Conservation (phyloP, 2,888 invertebrate genomes). For the Clitarchus hookeri region DNA sequence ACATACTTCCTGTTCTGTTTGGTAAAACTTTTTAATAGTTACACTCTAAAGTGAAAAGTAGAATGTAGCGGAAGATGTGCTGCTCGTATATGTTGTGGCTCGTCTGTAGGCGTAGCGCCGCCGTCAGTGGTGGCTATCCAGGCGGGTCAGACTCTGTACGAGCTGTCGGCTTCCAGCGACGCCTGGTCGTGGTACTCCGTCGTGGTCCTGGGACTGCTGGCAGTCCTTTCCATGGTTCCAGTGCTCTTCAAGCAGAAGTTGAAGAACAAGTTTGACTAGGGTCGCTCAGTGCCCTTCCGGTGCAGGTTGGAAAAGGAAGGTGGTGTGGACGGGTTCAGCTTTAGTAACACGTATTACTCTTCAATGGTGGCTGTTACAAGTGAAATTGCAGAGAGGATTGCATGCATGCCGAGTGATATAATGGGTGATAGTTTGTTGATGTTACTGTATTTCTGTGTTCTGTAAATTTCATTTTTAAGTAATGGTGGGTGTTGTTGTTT, state of each 20-base stretch:
- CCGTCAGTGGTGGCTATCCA: constrained; percentile 98
- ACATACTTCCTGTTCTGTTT: too few species aligned
- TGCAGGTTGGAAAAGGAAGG: not conserved
- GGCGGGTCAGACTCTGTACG: constrained; percentile 94
- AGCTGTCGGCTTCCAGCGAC: constrained; percentile 85
- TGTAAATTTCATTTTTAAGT: too few species aligned
- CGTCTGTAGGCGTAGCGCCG: constrained; percentile 80
- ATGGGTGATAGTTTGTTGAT: not conserved
- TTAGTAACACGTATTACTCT: not conserved
- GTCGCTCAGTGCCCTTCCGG: not conserved
- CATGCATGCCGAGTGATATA: not conserved
- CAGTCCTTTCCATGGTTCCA: constrained; percentile 83
- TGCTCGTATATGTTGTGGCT: not conserved
- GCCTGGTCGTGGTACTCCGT: constrained; percentile 90
- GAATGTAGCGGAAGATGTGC: too few species aligned
- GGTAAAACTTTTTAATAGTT: too few species aligned
- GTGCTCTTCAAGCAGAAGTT: constrained; percentile 83
- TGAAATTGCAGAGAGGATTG: not conserved
- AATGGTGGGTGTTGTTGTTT: too few species aligned
- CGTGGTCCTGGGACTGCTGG: constrained; percentile 75
- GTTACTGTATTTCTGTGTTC: too few species aligned
- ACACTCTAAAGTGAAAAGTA: too few species aligned
- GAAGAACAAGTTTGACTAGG: constrained; percentile 74
- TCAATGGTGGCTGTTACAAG: not conserved
- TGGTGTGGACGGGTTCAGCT: not conserved